phyloP scores from a whole-genome alignment of 2,888 invertebrate species.

The Metacarcinus magister region DNA sequence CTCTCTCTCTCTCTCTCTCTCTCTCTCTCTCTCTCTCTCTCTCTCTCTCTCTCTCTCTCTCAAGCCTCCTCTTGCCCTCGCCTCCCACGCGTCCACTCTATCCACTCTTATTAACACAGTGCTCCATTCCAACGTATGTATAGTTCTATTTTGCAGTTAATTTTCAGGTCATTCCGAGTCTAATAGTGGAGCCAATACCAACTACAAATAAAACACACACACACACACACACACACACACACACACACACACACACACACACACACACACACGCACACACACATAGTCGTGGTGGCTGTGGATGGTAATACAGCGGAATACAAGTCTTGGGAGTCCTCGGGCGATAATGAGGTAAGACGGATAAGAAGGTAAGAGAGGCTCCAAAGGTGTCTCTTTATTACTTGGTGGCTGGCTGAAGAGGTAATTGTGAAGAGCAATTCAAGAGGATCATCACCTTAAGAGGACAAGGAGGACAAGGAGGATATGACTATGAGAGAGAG shows the following conservation, averaged over 20 bases:
- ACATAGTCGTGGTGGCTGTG: background rate
- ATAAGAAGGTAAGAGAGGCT: background rate
- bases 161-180: background rate
- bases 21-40: conserved; percentile 28
- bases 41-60: conserved; percentile 18
- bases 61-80: background rate
- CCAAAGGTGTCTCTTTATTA: background rate
- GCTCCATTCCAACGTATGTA: background rate
- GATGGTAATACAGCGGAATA: background rate
- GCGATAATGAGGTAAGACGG: background rate
- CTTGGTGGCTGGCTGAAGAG: background rate
- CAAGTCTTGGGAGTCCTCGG: background rate
- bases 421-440: background rate
- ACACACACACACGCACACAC: conserved; percentile 6
- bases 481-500: background rate
- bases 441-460: background rate
- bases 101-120: background rate
- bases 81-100: background rate
- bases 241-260: conserved; percentile 17
- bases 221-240: conserved; percentile 45
- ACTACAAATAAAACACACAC: background rate
- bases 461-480: background rate
- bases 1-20: conserved; percentile 8
- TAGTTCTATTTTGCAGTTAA: background rate
- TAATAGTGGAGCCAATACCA: background rate